Evolutionary conservation across 2,797 vertebrate species (phyloP), one percentile per base, ranked within the genome.

Genomic region (Alcedo atthis): DNA sequence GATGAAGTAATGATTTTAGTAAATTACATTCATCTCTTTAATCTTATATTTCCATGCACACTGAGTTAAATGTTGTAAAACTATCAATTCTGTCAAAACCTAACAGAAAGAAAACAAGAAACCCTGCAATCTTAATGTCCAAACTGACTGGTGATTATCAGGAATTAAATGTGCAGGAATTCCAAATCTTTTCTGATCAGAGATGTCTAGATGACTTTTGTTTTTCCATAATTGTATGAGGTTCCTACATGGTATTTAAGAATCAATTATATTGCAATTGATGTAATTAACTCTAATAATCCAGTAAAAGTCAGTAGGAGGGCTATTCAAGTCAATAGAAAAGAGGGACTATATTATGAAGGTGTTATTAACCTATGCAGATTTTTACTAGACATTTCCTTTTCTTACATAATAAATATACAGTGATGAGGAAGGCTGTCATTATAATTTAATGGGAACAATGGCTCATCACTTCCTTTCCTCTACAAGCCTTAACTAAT

Each of bases 241-340:
- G 97, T 97, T 98, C 97, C 98, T 98, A 97, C 97, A 97, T 98
- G 98, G 98, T 98, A 98, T 98, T 98, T 98, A 98, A 98, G 97
- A 98, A 98, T 98, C 97, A 98, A 98, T 98, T 98, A 98, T 98
- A 98, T 98, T 98, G 98, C 98, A 98, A 98, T 98, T 98, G 98
- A 98, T 98, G 98, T 98, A 98, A 98, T 98, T 98, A 98, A 98
- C 97, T 98, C 97, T 98, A 98, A 98, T 98, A 98, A 98, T 98
- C 97, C 97, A 98, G 98, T 98, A 98, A 98, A 98, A 98, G 98
- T 98, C 98, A 98, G 98, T 98, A 97, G 98, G 98, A 98, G 98
- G 98, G 97, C 98, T 98, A 98, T 97, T 98, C 98, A 98, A 97
- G 97, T 98, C 97, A 98, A 98, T 96, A 97, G 97, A 98, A 98